phyloP scores from a whole-genome alignment of 2,888 invertebrate species.

The Parnassius smintheus region DNA sequence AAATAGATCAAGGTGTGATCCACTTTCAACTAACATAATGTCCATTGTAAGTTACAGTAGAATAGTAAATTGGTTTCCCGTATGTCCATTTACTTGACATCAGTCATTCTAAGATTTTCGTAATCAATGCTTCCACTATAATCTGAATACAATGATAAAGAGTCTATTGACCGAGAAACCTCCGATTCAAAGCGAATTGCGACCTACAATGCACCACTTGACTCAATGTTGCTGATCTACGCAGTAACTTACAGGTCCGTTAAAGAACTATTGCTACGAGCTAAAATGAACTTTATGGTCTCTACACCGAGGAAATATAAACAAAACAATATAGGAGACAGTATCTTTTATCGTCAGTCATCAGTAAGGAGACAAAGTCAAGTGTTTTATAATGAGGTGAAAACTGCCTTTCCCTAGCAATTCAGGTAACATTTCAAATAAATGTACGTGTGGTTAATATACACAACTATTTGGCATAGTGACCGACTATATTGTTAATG shows the following conservation, averaged over 20 bases:
- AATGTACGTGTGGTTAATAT: neutral
- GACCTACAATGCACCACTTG: slow-evolving; percentile 31
- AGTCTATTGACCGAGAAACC: slow-evolving; percentile 33
- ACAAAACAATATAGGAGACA: neutral
- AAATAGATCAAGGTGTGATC: slow-evolving; percentile 12
- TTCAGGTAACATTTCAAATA: slow-evolving; percentile 4
- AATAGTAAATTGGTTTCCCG: slow-evolving; percentile 5
- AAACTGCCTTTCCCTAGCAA: slow-evolving; percentile 27
- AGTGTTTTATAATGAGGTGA: slow-evolving; percentile 30
- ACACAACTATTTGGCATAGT: neutral
- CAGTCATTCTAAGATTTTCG: slow-evolving; percentile 19
- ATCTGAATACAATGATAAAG: slow-evolving; percentile 33
- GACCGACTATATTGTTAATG: neutral
- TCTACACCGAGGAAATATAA: too few relatives aligned
- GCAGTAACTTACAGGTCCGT: slow-evolving; percentile 9
- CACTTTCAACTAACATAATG: slow-evolving; percentile 4
- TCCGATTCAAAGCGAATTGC: slow-evolving; percentile 30
- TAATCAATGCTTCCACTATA: slow-evolving; percentile 28
- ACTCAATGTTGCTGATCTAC: slow-evolving; percentile 17
- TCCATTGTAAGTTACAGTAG: slow-evolving; percentile 8
- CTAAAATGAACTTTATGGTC: slow-evolving; percentile 3
- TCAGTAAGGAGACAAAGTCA: slow-evolving; percentile 22
- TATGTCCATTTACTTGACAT: slow-evolving; percentile 6
- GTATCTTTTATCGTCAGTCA: neutral
- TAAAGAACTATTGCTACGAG: neutral